Evolutionary conservation across 2,797 vertebrate species (phyloP).

Genomic region (Tangara arthus): DNA sequence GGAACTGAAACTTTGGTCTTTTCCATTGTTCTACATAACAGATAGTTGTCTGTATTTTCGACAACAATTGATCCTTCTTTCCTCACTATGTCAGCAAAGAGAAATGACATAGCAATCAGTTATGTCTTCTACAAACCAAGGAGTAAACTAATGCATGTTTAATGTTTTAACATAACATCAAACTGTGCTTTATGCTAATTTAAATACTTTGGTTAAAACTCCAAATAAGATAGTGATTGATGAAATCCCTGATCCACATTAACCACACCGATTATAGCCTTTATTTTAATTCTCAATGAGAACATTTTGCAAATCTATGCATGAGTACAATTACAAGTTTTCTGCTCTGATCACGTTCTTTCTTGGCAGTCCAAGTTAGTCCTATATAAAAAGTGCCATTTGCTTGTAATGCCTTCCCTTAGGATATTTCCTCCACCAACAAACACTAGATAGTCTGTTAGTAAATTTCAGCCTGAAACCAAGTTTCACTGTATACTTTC

Average conservation of each 20-base stretch:
- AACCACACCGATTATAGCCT: fast-evolving
- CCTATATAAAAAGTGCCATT: not conserved
- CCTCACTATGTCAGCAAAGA: not conserved
- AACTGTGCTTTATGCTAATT: not conserved
- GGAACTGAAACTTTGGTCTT: not conserved
- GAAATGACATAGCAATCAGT: not conserved
- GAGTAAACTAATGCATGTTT: not conserved
- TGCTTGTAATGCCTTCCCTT: not conserved
- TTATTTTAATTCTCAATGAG: not conserved
- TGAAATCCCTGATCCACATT: not conserved
- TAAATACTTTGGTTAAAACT: not conserved
- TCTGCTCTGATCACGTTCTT: not conserved
- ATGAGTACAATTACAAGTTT: not conserved
- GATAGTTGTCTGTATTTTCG: not conserved
- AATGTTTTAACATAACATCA: not conserved
- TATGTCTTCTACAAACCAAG: not conserved
- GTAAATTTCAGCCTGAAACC: not conserved
- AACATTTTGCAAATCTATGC: not conserved
- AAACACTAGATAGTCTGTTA: not conserved
- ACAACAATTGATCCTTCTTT: not conserved
- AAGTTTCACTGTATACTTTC: not conserved
- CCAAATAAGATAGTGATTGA: not conserved
- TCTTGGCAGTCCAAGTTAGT: not conserved
- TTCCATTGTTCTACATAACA: not conserved
- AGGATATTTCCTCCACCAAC: not conserved